Evolutionary conservation across 2,888 invertebrate genomes (phyloP), one percentile per base, ranked within the genome.

Genomic region (Horisme vitalbata): DNA sequence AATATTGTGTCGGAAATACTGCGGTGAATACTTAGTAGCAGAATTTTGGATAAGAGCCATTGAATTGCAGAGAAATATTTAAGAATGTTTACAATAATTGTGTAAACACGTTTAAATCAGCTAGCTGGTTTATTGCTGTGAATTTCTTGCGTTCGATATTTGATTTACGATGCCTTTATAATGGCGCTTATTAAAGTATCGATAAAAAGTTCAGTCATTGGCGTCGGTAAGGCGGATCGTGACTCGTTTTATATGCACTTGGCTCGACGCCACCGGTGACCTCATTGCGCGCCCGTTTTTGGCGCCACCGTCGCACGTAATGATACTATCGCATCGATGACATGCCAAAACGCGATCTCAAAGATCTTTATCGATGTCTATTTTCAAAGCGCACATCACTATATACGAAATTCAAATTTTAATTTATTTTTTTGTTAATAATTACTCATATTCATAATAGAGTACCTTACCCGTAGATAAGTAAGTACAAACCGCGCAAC

Each of bases 211-310:
- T 65, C 56, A 64, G 56, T 68, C 54, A 66, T 68, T 66, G 64
- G 63, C 65, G 64, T 67, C 73, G 55, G 57, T 48, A 58, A 47
- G 62, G 57, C 62, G 68, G 58, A 59, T 65, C 68, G 64, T 68
- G 71, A 72, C 68, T 71, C 62, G 71, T 63, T 75, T n/a, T 63
- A 70, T 82, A 71, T 81, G 83, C 83, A 84, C 76, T 85, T 86
- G 86, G 86, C 86, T 68, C 70, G 63, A 57, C 70, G 82, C 86
- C 85, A 86, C 75, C 55, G 68, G 65, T 82, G 85, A 84, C 85
- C 83, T 84, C 84, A 83, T 82, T 83, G 82, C 75, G 63, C 61
- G 69, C 66, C 71, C 71, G 71, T 76, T 85, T 84, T 85, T 78
- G 87, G 84, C 87, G 86, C 85, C 86, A 83, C 78, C 62, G 68